A percentile compares a stretch with the other conserved stretches of the same genome.
phyloP scores from a whole-genome alignment of 2,888 invertebrate species.

The Aphidius colemani region DNA sequence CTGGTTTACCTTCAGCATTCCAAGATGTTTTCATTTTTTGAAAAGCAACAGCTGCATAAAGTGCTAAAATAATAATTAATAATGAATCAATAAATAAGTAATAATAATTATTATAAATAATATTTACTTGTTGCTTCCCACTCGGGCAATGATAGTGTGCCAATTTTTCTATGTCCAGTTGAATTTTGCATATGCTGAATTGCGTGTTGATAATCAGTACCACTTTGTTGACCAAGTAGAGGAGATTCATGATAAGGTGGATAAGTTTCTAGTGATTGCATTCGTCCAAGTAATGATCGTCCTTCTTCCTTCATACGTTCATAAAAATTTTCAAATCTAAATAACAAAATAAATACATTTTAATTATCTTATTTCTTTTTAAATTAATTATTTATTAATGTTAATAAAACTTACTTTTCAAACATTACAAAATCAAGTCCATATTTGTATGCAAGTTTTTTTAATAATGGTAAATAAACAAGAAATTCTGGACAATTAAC shows the following conservation, averaged over 20 bases:
- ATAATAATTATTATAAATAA: conserved; percentile 13
- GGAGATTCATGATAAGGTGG: conserved; percentile 66
- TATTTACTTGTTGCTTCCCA: conserved; percentile 92
- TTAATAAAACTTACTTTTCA: conserved; percentile 59
- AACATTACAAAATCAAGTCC: conserved; percentile 72
- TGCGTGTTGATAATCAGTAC: conserved; percentile 75
- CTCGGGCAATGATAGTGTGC: conserved; percentile 85
- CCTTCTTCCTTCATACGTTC: conserved; percentile 67
- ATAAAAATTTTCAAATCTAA: conserved; percentile 79
- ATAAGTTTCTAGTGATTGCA: conserved; percentile 82
- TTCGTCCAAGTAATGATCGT: conserved; percentile 70
- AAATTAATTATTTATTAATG: neutral
- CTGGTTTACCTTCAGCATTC: conserved; percentile 69
- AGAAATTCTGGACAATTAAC: conserved; percentile 99
- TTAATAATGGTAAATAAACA: conserved; percentile 87
- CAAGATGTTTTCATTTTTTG: conserved; percentile 74
- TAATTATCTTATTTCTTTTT: neutral
- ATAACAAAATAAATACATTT: conserved; percentile 23
- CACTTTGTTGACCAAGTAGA: conserved; percentile 65
- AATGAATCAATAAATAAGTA: conserved; percentile 22
- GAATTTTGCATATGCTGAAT: conserved; percentile 63
- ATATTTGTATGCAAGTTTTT: conserved; percentile 73
- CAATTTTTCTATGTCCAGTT: conserved; percentile 62
- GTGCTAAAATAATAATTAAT: conserved; percentile 67
- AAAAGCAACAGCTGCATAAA: conserved; percentile 84